Percentiles rank a stretch among this genome's conserved stretches.
Conservation (phyloP, 1,140 invertebrate species). For the Drosophila pachea region DNA sequence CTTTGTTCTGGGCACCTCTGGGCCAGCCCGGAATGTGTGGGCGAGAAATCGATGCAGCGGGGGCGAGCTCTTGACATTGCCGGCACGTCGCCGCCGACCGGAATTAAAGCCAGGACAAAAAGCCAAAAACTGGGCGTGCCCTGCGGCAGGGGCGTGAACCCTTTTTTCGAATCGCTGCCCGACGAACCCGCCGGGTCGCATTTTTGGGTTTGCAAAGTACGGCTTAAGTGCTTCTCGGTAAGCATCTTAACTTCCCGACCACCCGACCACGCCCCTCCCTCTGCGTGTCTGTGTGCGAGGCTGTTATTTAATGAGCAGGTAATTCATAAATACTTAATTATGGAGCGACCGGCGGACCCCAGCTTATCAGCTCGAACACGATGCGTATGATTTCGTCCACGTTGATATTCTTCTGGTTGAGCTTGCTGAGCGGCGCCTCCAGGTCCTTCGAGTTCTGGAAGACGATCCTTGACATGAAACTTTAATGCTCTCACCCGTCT, state of each 20-base stretch:
- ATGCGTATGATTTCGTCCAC: slow-evolving; percentile 61
- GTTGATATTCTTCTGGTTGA: slow-evolving; percentile 49
- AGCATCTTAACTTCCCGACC: slow-evolving; percentile 39
- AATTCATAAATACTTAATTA: slow-evolving; percentile 47
- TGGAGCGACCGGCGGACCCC: slow-evolving; percentile 49
- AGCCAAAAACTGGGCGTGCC: slow-evolving; percentile 2
- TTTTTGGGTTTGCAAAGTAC: slow-evolving; percentile 31
- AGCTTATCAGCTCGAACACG: slow-evolving; percentile 56
- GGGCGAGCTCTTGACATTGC: slow-evolving; percentile 3
- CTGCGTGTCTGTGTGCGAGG: background rate
- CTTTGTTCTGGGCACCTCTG: slow-evolving; percentile 22
- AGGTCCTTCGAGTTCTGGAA: slow-evolving; percentile 44
- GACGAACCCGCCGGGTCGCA: slow-evolving; percentile 12
- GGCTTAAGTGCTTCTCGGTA: slow-evolving; percentile 26
- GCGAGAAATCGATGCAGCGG: slow-evolving; percentile 27
- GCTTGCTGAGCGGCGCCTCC: slow-evolving; percentile 2
- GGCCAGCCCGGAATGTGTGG: background rate
- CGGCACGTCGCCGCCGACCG: slow-evolving; percentile 9
- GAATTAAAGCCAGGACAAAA: slow-evolving; percentile 25
- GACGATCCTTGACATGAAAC: background rate
- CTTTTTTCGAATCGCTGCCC: slow-evolving; percentile 9
- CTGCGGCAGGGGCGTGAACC: background rate
- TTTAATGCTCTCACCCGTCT: background rate
- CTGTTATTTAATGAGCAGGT: slow-evolving; percentile 33
- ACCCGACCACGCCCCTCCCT: background rate